A percentile compares a stretch with the other conserved stretches of the same genome.
These are phyloP conservation scores for Microchirus variegatus DNA, from an alignment of 2,797 vertebrate genomes.

Conservation along the genomic window DNA sequence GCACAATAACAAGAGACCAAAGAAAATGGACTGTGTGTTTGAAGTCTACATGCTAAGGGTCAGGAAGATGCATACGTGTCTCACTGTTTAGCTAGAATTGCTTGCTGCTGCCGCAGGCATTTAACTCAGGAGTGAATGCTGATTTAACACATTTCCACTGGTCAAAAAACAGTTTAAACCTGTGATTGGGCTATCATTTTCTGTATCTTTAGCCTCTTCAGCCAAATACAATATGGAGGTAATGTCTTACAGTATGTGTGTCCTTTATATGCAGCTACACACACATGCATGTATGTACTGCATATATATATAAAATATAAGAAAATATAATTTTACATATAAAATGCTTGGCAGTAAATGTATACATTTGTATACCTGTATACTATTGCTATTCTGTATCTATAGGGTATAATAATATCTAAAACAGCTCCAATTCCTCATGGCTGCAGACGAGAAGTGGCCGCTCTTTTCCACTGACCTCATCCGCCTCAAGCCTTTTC, in stretches of 20 bases:
- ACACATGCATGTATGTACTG: not conserved
- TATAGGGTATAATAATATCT: slow-evolving; percentile 28
- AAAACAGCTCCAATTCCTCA: slow-evolving; percentile 36
- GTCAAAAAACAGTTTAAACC: too few relatives aligned
- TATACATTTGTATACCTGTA: not conserved
- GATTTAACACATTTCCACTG: too few relatives aligned
- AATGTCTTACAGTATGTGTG: not conserved
- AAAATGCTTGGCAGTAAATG: not conserved
- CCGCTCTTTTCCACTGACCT: slow-evolving; percentile 33
- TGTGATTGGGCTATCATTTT: not conserved
- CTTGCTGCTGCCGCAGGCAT: too few relatives aligned
- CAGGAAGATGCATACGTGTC: too few relatives aligned
- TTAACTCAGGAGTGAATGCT: too few relatives aligned
- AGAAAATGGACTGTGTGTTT: too few relatives aligned
- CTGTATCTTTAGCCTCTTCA: slow-evolving; percentile 47
- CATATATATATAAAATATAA: not conserved
- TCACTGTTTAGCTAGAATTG: too few relatives aligned
- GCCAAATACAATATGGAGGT: slow-evolving; percentile 13
- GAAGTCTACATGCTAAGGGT: too few relatives aligned
- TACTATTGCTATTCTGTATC: slow-evolving; percentile 1
- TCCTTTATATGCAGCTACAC: not conserved
- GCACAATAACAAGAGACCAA: too few relatives aligned
- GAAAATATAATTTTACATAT: not conserved
- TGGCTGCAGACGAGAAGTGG: slow-evolving; percentile 29
- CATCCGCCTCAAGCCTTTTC: slow-evolving; percentile 38